phyloP scores from a whole-genome alignment of 2,113 vertebrate species.

The Parotia lawesii region DNA sequence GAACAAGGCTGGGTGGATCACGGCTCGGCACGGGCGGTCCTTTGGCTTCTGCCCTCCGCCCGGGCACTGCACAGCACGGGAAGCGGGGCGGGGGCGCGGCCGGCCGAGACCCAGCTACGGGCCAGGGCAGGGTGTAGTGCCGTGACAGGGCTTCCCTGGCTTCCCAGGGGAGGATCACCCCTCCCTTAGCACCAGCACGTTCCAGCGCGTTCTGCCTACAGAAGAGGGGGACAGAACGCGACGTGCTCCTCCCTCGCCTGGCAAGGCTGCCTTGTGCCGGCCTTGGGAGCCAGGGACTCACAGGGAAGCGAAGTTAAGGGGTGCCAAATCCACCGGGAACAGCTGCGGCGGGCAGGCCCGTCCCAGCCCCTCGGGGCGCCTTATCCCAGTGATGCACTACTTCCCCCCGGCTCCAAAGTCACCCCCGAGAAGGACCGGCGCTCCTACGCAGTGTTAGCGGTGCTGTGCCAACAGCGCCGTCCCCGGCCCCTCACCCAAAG shows the following conservation, averaged over 20 bases:
- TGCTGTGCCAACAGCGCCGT: background rate
- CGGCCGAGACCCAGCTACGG: background rate
- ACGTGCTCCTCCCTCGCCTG: background rate
- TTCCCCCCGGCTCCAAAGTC: background rate
- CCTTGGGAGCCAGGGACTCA: background rate
- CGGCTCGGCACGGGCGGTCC: background rate
- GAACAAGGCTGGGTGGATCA: background rate
- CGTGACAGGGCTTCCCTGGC: background rate
- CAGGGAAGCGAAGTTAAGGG: background rate
- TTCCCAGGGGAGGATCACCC: background rate
- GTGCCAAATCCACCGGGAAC: background rate
- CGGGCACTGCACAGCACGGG: accelerated
- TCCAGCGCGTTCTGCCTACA: background rate
- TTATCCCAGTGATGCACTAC: background rate
- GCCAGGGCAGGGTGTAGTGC: background rate
- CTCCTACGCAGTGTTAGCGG: background rate
- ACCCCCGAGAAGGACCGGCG: background rate
- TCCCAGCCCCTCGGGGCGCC: background rate
- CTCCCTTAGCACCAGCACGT: background rate
- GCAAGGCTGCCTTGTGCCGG: background rate
- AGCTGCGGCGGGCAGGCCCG: background rate
- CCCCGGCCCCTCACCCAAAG: background rate
- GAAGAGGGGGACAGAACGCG: background rate
- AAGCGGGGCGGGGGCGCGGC: too few species aligned
- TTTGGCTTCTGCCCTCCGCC: background rate